Evolutionary conservation across 2,888 invertebrate genomes (phyloP), one percentile per base, ranked within the genome.

Genomic region (Protonemura montana): DNA sequence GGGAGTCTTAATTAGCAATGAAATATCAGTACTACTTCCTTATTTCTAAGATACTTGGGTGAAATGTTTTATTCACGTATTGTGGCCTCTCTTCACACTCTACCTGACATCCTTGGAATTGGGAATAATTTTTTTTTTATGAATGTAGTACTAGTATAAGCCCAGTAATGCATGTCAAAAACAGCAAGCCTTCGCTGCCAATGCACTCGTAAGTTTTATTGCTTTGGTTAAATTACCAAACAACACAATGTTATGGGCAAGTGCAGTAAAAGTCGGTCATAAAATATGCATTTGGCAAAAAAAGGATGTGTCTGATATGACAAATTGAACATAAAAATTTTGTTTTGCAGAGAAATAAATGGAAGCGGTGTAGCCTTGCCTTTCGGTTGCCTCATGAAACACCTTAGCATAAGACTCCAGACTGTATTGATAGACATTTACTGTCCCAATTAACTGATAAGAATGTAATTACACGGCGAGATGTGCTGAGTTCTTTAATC

Each of bases 1-100:
- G n/a, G n/a, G n/a, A n/a, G n/a, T n/a, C n/a, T n/a, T n/a, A n/a
- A 6, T 35, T 35, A 6, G 5, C 35, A 92, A 92, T 92, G 87
- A 26, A 91, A 76, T 30, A 84, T 77, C 25, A 42, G 59, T 59
- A 21, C 21, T 59, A 13, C 59, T 59, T 59, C 59, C 59, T 3
- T 59, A 21, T 59, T 80, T 86, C 78, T 84, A 86, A 0, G 35
- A 81, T 6, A 2, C 16, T 3, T 16, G 81, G 0, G n/a, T 21
- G 7, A 6, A 16, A 26, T 0, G 27, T 81, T 29, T 28, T 25
- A 35, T n/a, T 2, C 29, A 30, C 81, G 27, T 81, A 21, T 81
- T 81, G 13, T 30, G 35, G 35, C 35, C 0, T 30, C n/a, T 26
- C 35, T 81, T 81, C 28, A 85, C 1, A 76, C 85, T 26, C 59